Conservation (phyloP, 2,888 invertebrate species). For the Dryococelus australis region DNA sequence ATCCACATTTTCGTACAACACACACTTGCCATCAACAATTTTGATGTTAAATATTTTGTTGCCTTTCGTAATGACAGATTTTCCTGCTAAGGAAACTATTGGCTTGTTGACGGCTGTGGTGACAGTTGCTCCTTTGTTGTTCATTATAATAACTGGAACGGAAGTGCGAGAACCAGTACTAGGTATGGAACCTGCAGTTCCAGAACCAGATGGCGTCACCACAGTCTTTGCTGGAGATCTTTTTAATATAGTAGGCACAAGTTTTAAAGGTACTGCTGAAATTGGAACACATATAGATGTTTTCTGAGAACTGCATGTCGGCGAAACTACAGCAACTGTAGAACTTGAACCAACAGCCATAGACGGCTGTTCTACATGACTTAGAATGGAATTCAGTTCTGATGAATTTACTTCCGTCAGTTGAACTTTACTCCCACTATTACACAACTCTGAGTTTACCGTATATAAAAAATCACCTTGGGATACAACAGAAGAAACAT, state of each 20-base stretch:
- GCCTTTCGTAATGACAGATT: neutral
- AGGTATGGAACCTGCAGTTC: neutral
- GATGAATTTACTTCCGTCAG: neutral
- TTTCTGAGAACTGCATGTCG: neutral
- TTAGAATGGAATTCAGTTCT: neutral
- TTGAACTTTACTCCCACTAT: neutral
- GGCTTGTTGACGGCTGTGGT: neutral
- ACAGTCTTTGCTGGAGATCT: neutral
- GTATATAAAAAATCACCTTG: neutral
- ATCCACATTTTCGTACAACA: neutral
- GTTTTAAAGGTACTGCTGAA: neutral
- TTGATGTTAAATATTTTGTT: neutral
- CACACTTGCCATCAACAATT: neutral
- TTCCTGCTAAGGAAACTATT: neutral
- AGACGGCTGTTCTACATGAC: neutral
- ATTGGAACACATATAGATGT: neutral
- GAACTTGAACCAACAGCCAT: neutral
- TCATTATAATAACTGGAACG: conserved; percentile 1
- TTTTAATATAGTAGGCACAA: neutral
- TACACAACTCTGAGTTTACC: neutral
- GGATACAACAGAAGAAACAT: neutral
- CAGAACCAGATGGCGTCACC: neutral
- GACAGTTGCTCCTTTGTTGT: neutral
- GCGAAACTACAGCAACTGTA: neutral
- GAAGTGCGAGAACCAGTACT: neutral